Evolutionary conservation across 1,140 invertebrate species (phyloP).

Genomic region (Philotrypesis tridentata): DNA sequence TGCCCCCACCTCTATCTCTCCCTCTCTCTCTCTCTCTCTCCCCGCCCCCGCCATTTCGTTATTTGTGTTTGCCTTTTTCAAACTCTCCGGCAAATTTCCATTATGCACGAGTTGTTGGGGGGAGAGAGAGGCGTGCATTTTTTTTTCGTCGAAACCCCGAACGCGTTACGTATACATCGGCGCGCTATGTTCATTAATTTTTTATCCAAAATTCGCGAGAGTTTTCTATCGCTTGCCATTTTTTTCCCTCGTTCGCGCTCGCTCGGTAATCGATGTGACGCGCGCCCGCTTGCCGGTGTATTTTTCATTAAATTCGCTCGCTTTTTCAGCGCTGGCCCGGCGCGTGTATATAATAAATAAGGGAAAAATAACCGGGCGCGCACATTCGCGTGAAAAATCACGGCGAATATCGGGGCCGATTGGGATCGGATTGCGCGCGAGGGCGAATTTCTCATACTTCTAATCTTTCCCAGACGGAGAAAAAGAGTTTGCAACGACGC

Average conservation of each 20-base stretch:
- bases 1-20: slow-evolving; percentile 53
- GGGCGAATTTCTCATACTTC: slow-evolving; percentile 47
- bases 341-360: slow-evolving; percentile 41
- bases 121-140: slow-evolving; percentile 9
- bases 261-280: not conserved
- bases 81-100: slow-evolving; percentile 36
- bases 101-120: not conserved
- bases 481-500: too few relatives aligned
- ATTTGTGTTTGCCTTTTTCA: slow-evolving; percentile 54
- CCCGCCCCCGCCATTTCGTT: slow-evolving; percentile 54
- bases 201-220: not conserved
- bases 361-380: slow-evolving; percentile 45
- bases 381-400: slow-evolving; percentile 43
- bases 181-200: slow-evolving; percentile 1
- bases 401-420: slow-evolving; percentile 29
- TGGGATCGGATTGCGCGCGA: slow-evolving; percentile 35
- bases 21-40: too few relatives aligned
- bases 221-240: not conserved
- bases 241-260: not conserved
- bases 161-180: too few relatives aligned
- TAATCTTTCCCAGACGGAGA: slow-evolving; percentile 41
- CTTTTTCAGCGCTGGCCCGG: slow-evolving; percentile 48
- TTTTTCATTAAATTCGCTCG: slow-evolving; percentile 44
- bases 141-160: too few relatives aligned
- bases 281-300: not conserved